Evolutionary conservation across 2,888 invertebrate species (phyloP).

Genomic region (Nasonovia ribisnigri): DNA sequence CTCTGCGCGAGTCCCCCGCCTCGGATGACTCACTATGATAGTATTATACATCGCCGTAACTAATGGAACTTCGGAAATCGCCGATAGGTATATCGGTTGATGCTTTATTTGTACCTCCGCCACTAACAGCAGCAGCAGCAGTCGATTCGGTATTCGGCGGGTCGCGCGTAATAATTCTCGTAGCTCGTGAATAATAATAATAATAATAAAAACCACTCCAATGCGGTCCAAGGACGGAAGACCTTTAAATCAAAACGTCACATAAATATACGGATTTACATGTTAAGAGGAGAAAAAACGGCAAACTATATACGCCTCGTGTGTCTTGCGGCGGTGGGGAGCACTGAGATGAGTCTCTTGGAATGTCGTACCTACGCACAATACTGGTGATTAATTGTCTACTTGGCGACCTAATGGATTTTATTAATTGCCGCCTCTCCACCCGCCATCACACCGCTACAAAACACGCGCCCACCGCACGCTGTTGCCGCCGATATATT

Average conservation of each 20-base stretch:
- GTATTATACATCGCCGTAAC: not conserved
- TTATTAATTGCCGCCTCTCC: constrained; percentile 61
- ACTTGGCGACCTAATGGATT: constrained; percentile 60
- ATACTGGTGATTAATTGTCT: constrained; percentile 63
- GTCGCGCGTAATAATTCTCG: not conserved
- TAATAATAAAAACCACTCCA: constrained; percentile 34
- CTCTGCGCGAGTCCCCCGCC: not conserved
- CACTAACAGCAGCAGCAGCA: not conserved
- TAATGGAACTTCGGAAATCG: constrained; percentile 39
- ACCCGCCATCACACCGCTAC: not conserved
- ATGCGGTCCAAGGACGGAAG: constrained; percentile 47
- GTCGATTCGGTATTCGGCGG: not conserved
- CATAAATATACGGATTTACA: constrained; percentile 62
- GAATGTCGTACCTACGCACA: constrained; percentile 60
- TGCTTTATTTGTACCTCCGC: not conserved
- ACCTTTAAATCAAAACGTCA: constrained; percentile 61
- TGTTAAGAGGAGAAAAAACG: constrained; percentile 32
- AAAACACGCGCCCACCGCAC: constrained; percentile 19
- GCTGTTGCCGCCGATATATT: not conserved
- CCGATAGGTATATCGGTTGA: not conserved
- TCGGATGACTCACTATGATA: not conserved
- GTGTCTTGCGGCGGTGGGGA: not conserved
- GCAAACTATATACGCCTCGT: constrained; percentile 8
- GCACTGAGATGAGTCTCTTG: constrained; percentile 43
- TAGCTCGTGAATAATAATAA: not conserved